phyloP scores from a whole-genome alignment of 2,113 vertebrate species.

The Caloenas nicobarica region DNA sequence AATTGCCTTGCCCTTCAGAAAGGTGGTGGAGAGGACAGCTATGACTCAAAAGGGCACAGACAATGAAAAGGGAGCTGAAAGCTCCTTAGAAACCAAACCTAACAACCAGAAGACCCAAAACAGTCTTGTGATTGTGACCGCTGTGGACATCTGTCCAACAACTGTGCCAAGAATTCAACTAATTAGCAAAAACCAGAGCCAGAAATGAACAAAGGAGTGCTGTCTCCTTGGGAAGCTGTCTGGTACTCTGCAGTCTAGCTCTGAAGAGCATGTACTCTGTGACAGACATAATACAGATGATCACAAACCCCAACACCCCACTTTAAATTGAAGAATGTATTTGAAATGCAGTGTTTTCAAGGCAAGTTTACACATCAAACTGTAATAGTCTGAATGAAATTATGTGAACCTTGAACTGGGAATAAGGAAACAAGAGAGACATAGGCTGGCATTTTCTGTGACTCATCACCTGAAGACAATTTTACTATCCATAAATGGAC shows the following conservation, averaged over 20 bases:
- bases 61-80: neutral
- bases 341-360: neutral
- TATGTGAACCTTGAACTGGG: neutral
- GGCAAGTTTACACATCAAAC: neutral
- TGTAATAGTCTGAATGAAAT: neutral
- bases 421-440: neutral
- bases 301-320: neutral
- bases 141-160: conserved; percentile 57
- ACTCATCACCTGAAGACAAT: neutral
- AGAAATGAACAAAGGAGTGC: conserved; percentile 43
- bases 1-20: neutral
- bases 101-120: conserved; percentile 53
- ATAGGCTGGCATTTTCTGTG: neutral
- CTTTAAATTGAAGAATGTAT: neutral
- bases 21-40: conserved; percentile 37
- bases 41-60: conserved; percentile 32
- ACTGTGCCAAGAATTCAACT: conserved; percentile 60
- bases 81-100: conserved; percentile 52
- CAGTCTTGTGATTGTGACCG: conserved; percentile 45
- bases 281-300: neutral
- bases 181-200: conserved; percentile 25
- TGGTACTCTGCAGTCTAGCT: neutral
- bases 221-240: conserved; percentile 49
- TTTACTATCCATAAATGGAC: neutral
- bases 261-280: neutral